phyloP scores from a whole-genome alignment of 2,888 invertebrate genomes.

The Oscheius onirici region DNA sequence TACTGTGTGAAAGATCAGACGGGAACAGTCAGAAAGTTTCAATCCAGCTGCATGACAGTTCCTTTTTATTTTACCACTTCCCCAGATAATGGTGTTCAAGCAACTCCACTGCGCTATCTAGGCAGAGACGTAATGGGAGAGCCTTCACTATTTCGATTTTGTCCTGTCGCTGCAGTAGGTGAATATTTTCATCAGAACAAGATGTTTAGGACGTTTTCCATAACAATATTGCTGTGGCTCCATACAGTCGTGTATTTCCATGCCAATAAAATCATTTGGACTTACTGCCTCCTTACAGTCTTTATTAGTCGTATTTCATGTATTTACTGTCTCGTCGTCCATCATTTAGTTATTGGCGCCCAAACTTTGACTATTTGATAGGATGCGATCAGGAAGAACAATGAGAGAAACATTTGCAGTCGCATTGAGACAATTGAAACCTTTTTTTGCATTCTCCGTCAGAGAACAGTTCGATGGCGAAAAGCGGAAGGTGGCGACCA shows the following conservation, averaged over 20 bases:
- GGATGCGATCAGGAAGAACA: too few species aligned
- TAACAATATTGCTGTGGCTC: background rate
- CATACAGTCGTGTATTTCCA: background rate
- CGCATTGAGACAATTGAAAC: too few species aligned
- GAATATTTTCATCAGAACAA: background rate
- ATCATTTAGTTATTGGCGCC: too few species aligned
- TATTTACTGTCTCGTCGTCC: too few species aligned
- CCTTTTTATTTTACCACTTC: background rate
- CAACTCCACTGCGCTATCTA: background rate
- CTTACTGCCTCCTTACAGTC: too few species aligned
- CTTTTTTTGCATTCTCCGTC: too few species aligned
- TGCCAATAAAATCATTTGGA: background rate
- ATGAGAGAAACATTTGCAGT: too few species aligned
- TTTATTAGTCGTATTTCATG: too few species aligned
- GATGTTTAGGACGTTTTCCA: background rate
- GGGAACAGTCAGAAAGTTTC: background rate
- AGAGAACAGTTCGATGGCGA: too few species aligned
- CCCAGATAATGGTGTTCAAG: background rate
- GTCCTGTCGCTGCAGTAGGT: background rate
- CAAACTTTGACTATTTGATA: too few species aligned
- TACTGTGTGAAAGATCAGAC: constrained; percentile 2
- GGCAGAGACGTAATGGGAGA: background rate
- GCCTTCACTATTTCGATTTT: background rate
- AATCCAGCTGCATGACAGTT: background rate
- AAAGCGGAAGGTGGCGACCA: too few species aligned